A percentile compares a stretch with the other conserved stretches of the same genome.
Conservation (phyloP, 2,888 invertebrate species). For the Graphium colonna region DNA sequence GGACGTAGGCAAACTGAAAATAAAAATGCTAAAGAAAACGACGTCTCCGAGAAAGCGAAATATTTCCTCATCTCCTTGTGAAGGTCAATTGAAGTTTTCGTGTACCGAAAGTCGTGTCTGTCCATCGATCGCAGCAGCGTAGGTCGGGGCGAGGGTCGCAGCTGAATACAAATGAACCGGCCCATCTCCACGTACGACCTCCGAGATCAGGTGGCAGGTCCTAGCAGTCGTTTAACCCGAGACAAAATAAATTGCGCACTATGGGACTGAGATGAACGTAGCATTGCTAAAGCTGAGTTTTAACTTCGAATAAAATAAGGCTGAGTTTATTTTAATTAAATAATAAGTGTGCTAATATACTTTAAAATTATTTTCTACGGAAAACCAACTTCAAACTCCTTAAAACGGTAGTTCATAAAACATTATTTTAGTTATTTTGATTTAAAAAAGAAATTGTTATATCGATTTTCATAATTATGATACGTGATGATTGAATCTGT, state of each 20-base stretch:
- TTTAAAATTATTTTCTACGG: no score
- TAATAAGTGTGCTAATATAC: no score
- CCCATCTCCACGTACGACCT: constrained; percentile 14
- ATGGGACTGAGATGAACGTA: background rate
- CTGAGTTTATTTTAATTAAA: no score
- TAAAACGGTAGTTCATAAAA: no score
- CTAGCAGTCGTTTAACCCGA: constrained; percentile 10
- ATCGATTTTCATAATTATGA: no score
- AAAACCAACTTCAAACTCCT: no score
- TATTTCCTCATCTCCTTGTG: background rate
- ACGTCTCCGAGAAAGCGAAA: background rate
- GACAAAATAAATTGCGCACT: constrained; percentile 14
- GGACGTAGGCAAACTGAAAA: no score
- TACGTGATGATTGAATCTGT: no score
- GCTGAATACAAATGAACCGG: constrained; percentile 26
- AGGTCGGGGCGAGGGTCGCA: constrained; percentile 23
- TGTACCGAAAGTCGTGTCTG: constrained; percentile 6
- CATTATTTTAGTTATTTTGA: no score
- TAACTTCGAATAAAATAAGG: no score
- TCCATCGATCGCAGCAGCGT: constrained; percentile 21
- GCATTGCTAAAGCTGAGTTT: no score
- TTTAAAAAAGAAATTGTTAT: no score
- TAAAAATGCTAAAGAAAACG: background rate
- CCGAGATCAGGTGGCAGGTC: constrained; percentile 16
- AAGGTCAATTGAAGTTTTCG: constrained; percentile 18